Base-by-base conservation (phyloP, 2,113 vertebrate species). In the Oncorhynchus mykiss region DNA sequence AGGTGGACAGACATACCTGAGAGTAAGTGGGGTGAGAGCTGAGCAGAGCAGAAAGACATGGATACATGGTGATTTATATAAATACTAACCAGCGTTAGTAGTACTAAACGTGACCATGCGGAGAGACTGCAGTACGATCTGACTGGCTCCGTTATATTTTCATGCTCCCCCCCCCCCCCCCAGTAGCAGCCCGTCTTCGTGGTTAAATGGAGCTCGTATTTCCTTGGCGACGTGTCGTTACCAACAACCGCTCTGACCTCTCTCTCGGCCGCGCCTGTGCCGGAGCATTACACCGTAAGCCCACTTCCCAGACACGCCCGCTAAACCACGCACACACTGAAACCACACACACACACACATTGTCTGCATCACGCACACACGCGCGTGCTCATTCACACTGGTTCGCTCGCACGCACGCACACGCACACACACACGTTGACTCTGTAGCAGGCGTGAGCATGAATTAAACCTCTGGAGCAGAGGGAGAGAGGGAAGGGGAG, bases 131-230 rank as follows among this genome's bases (percentile, higher is more conserved):
- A 39, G 34, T 39, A 39, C 7, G 2, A 39, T 39, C 34, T 39
- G 34, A 39, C 34, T 39, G 34, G 34, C 34, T 5, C 34, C 5
- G 34, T 34, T 7, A 6, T 7, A 34, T 34, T 1, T 34, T 1
- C 5, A 5, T 34, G 6, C 34, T 34, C 1, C 6, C 6, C 31
- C 5, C 31, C 1, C 31, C 31, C 7, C 1, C 34, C 7, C 7
- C 34, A 2, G 34, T 77, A 64, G 82, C 69, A 78, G 79, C 25
- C 77, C 65, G 77, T 77, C 67, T 84, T 74, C 66, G 68, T 78
- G 59, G 73, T 70, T 78, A 86, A 90, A 86, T 82, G 67, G 79
- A 67, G 65, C 78, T 79, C 39, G 74, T 90, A 88, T 91, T 88
- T 91, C 86, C 90, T 70, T 7, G 77, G 67, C 13, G 5, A 70